These are phyloP conservation scores for Rhombomys opimus DNA, from an alignment of 2,113 vertebrate species.

Conservation along the genomic window DNA sequence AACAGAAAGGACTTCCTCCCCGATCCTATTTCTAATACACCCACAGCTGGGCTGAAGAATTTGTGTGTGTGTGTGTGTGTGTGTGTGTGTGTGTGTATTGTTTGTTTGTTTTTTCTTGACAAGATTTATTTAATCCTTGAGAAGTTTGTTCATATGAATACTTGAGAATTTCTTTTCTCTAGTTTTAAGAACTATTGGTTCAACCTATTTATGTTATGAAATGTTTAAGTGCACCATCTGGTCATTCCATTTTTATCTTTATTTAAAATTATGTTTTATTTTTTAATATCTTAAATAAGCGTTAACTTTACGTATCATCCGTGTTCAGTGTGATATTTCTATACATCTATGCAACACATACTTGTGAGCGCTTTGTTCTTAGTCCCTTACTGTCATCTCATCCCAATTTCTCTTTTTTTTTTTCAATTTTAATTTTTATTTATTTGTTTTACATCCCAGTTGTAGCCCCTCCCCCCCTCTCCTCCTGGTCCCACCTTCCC, in stretches of 20 bases:
- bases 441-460: no score
- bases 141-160: constrained; percentile 13
- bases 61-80: no score
- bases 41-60: background rate
- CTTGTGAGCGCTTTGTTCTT: no score
- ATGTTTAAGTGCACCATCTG: background rate
- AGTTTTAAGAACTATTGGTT: constrained; percentile 18
- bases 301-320: background rate
- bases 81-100: no score
- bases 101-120: background rate
- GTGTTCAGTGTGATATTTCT: background rate
- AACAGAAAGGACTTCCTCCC: background rate
- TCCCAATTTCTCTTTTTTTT: no score
- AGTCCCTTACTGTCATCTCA: no score
- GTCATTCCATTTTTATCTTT: background rate
- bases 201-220: background rate
- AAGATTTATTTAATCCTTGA: background rate
- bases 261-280: background rate
- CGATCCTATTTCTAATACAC: background rate
- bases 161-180: background rate
- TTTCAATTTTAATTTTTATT: no score
- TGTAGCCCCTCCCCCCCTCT: no score
- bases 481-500: no score
- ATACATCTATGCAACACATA: background rate
- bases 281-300: background rate